These are phyloP conservation scores for Myiozetetes cayanensis DNA, from an alignment of 2,113 vertebrate species.

Conservation along the genomic window DNA sequence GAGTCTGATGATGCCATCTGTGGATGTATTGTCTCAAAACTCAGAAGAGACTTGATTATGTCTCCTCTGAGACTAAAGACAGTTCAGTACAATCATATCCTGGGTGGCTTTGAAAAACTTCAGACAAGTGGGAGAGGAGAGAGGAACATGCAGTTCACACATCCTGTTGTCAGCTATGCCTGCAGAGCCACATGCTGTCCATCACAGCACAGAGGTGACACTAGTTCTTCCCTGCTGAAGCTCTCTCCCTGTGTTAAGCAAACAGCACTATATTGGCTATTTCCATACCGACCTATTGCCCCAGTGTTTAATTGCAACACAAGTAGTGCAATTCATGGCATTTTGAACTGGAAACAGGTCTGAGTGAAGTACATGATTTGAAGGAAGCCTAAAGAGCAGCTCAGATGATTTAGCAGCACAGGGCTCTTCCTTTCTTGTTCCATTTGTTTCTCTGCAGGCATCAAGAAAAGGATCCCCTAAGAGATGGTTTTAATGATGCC, in stretches of 20 bases:
- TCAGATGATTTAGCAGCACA: background rate
- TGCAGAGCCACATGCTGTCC: background rate
- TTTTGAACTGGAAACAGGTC: background rate
- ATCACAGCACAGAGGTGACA: background rate
- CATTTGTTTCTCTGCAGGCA: background rate
- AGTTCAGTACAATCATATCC: background rate
- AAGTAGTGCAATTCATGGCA: background rate
- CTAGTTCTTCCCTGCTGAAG: background rate
- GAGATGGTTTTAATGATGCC: background rate
- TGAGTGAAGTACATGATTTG: background rate
- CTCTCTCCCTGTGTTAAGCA: background rate
- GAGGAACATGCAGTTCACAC: background rate
- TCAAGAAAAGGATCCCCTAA: background rate
- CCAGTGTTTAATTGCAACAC: background rate
- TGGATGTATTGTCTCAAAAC: background rate
- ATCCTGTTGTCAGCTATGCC: accelerated
- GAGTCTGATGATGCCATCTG: background rate
- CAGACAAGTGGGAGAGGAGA: background rate
- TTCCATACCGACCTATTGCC: background rate
- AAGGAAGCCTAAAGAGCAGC: background rate
- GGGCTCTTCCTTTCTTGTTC: background rate
- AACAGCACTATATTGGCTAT: background rate
- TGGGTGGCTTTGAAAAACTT: background rate
- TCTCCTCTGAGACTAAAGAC: background rate
- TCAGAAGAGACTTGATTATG: background rate